These are phyloP conservation scores for Ataeniobius toweri DNA, from an alignment of 2,797 vertebrate species.

Conservation along the genomic window DNA sequence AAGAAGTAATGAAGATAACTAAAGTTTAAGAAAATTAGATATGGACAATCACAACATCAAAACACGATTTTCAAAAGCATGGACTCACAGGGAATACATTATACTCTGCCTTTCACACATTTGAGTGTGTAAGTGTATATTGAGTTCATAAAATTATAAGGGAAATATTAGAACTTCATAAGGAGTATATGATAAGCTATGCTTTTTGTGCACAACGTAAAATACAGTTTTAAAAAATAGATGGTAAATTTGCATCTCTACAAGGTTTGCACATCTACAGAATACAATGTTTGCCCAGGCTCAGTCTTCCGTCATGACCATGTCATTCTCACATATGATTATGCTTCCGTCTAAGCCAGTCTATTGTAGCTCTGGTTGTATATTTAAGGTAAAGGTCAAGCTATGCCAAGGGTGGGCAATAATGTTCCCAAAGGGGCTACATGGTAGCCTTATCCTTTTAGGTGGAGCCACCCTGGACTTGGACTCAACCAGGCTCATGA, in stretches of 20 bases:
- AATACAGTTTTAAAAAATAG: not conserved
- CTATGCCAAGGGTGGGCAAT: too few relatives aligned
- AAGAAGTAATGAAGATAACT: not conserved
- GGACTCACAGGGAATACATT: not conserved
- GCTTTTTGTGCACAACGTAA: not conserved
- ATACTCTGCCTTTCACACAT: not conserved
- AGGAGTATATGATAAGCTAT: not conserved
- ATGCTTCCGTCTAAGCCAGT: not conserved
- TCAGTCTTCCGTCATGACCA: not conserved
- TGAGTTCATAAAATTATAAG: not conserved
- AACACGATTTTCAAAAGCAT: not conserved
- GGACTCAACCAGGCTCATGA: too few relatives aligned
- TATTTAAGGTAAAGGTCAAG: not conserved
- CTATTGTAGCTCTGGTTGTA: not conserved
- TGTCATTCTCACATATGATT: too few relatives aligned
- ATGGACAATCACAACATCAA: not conserved
- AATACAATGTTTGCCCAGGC: not conserved
- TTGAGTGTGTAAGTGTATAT: not conserved
- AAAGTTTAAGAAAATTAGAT: not conserved
- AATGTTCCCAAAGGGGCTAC: too few relatives aligned
- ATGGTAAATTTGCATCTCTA: too few relatives aligned
- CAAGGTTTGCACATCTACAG: too few relatives aligned
- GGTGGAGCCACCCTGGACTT: too few relatives aligned
- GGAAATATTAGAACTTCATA: not conserved
- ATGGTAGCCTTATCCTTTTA: too few relatives aligned